phyloP scores from a whole-genome alignment of 2,113 vertebrate genomes.

The Gobiocypris rarus region DNA sequence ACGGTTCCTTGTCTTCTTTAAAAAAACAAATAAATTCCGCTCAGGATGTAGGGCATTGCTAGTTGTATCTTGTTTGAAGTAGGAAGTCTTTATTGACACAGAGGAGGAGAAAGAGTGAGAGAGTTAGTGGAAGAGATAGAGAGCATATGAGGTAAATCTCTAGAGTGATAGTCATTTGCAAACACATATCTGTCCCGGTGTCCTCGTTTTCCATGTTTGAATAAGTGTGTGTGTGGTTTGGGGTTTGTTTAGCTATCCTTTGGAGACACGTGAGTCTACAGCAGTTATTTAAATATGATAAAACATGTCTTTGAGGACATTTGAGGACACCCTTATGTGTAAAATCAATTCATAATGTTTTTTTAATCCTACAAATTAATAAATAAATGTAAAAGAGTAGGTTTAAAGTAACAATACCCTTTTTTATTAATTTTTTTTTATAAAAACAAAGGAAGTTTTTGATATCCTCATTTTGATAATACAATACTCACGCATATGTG shows the following conservation, averaged over 20 bases:
- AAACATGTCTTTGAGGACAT: neutral
- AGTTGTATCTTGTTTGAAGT: slow-evolving; percentile 3
- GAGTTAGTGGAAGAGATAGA: slow-evolving; percentile 13
- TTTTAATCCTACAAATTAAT: neutral
- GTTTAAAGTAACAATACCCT: too few relatives aligned
- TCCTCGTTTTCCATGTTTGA: slow-evolving; percentile 24
- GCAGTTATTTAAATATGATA: slow-evolving; percentile 8
- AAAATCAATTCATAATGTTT: neutral
- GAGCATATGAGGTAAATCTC: slow-evolving; percentile 13
- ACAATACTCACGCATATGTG: slow-evolving; percentile 10
- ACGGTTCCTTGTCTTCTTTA: slow-evolving; percentile 6
- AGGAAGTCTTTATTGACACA: slow-evolving; percentile 14
- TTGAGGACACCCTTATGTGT: neutral
- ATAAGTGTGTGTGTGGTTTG: neutral
- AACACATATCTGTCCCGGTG: slow-evolving; percentile 39
- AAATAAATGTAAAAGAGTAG: neutral
- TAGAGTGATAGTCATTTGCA: slow-evolving; percentile 35
- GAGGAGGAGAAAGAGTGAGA: slow-evolving; percentile 24
- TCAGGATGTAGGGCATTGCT: slow-evolving; percentile 9
- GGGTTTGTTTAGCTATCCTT: slow-evolving; percentile 6
- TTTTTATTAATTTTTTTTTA: too few relatives aligned
- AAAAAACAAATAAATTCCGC: neutral
- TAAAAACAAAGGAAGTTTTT: neutral
- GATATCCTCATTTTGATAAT: neutral
- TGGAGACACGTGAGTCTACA: neutral